Evolutionary conservation across 2,797 vertebrate species (phyloP).

Genomic region (Sebastes matsubarae): DNA sequence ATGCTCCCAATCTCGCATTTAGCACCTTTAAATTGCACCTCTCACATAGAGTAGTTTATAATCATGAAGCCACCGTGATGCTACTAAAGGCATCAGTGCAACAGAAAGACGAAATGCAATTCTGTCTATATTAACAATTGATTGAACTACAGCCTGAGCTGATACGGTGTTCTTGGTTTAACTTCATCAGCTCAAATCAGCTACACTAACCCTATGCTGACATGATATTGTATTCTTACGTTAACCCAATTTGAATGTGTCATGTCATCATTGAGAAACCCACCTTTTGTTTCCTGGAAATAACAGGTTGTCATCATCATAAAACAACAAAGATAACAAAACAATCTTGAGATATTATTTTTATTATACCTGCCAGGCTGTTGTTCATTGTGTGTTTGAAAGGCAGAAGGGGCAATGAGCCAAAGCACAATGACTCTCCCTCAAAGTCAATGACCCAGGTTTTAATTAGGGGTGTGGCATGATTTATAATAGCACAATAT

Average conservation of each 20-base stretch:
- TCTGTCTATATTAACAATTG: neutral
- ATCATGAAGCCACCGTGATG: neutral
- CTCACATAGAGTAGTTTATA: neutral
- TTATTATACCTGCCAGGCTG: neutral
- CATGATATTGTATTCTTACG: neutral
- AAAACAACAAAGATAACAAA: neutral
- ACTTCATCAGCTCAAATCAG: neutral
- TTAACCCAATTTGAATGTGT: neutral
- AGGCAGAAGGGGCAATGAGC: neutral
- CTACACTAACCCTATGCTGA: neutral
- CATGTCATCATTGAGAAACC: neutral
- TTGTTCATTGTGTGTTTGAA: neutral
- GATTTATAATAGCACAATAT: neutral
- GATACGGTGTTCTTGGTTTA: neutral
- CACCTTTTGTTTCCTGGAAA: neutral
- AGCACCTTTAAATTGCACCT: neutral
- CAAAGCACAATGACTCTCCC: neutral
- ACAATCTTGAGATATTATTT: neutral
- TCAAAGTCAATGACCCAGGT: slow-evolving; percentile 12
- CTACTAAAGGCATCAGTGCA: neutral
- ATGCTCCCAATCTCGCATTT: no score
- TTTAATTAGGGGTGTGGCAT: slow-evolving; percentile 8
- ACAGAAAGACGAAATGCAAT: neutral
- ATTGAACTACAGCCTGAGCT: neutral
- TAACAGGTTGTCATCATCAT: neutral